These are phyloP conservation scores for Uria lomvia DNA, from an alignment of 2,113 vertebrate genomes.

Conservation along the genomic window DNA sequence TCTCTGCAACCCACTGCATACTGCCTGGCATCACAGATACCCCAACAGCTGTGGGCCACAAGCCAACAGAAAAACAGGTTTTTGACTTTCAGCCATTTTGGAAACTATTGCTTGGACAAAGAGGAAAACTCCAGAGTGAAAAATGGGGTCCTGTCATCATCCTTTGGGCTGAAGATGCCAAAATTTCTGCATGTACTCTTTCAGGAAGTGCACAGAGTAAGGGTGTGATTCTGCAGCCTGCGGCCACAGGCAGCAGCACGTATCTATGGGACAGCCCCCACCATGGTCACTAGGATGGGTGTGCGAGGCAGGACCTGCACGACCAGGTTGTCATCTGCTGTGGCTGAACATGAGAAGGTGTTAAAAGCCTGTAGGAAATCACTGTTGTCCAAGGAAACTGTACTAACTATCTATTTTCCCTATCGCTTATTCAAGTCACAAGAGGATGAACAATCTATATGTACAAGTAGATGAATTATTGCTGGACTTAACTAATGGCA, in stretches of 20 bases:
- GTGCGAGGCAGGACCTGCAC: neutral
- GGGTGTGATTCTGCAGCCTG: neutral
- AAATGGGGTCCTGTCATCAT: neutral
- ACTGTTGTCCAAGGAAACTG: neutral
- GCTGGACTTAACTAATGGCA: neutral
- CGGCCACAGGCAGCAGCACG: fast-evolving
- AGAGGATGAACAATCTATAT: neutral
- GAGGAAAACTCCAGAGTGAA: neutral
- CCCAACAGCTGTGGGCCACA: neutral
- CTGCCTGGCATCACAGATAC: neutral
- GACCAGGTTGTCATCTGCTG: neutral
- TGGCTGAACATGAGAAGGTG: neutral
- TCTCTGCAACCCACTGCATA: neutral
- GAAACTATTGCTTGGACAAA: neutral
- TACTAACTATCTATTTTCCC: neutral
- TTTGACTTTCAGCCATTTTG: neutral
- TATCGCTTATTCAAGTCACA: neutral
- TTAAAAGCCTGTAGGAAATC: neutral
- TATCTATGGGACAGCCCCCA: neutral
- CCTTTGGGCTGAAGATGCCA: neutral
- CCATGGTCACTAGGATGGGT: neutral
- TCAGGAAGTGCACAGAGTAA: neutral
- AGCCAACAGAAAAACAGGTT: neutral
- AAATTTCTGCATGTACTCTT: neutral
- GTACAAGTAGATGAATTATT: neutral